Base-by-base conservation (phyloP, 2,113 vertebrate genomes). In the Ivindomyrus marchei region DNA sequence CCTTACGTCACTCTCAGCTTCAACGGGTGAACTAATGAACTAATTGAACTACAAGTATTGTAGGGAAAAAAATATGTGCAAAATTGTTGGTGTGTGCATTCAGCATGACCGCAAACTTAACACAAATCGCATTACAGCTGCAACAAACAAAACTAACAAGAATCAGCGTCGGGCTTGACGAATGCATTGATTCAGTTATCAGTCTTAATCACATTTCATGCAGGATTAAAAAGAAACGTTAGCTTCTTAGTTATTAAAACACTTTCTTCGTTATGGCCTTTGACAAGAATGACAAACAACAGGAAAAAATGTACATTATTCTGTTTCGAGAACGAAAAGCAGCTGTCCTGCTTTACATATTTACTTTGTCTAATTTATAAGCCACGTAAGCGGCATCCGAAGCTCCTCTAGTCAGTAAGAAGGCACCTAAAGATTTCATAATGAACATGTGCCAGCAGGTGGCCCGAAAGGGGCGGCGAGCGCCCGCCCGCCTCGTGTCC, bases 401-500 rank as follows among this genome's bases (percentile, higher is more conserved):
- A 1, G 74, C 45, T 9, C 19, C 39, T 5, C 19, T 19, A 17
- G 31, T 88, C 31, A 62, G 50, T 24, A 27, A 46, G 15, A 4
- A 88, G n/a, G 49, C 46, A n/a, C n/a, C 27, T 17, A 27, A 53
- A 87, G 52, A 36, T 21, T n/a, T 39, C 17, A 58, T 88, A 8
- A 88, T 70, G 56, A 42, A 31, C 56, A 13, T 56, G 77, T 89
- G 74, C 77, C 88, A 52, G 49, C 36, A 58, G 87, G 87, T 88
- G 87, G 86, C 86, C 50, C 50, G 74, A 90, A 92, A 50, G 86
- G 88, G 83, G 93, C 92, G 90, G 91, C 90, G 90, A 87, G 92
- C 88, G 91, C 89, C 91, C 89, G 91, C 89, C 91, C 90, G 91
- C 90, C 92, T 90, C 66, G 85, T 91, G 91, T 90, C 91, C 91